Base-by-base conservation (phyloP, 2,888 invertebrate genomes). In the Drosophila mimica region DNA sequence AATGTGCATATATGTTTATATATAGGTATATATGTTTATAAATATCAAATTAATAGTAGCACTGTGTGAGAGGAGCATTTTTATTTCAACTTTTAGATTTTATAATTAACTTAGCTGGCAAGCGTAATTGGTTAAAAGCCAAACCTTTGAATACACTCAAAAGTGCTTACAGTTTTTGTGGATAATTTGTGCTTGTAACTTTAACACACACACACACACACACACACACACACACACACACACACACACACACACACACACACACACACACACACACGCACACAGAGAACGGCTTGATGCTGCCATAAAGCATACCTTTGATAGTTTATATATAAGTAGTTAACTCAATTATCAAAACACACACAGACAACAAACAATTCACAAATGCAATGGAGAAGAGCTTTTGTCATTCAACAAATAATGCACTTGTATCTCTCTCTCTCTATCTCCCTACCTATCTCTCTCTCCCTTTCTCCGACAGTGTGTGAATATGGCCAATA, bases 311-410 rank as follows among this genome's bases (percentile, higher is more conserved):
- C 76, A 51, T 69, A 77, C 60, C 70, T 73, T 73, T 70, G 64
- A 73, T 76, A 68, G 46, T 20, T 20, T 15, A 52, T 57, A 66
- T 52, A 15, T 20, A 46, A 46, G 15, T 25, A 15, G 15, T 4
- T 25, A 81, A 84, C 80, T 68, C 58, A 81, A 84, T 84, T 82
- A 81, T 73, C 70, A 73, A 30, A 43, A 30, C 43, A 56, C 53
- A 65, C 40, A 31, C 13, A 49, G 5, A 28, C 25, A 25, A 53
- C 36, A 36, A 53, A 17, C 36, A 20, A 6, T n/a, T 38, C 17
- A 38, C 38, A 30, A 15, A 56, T 31, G 8, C 5, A 38, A 31
- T 56, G 38, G 8, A 30, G 8, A 40, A 30, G n/a, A 20, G 15
- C 13, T 40, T 40, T 56, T 40, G n/a, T 28, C 17, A 54, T 28